A percentile compares a stretch with the other conserved stretches of the same genome.
phyloP scores from a whole-genome alignment of 2,113 vertebrate species.

The Chaetodon trifascialis region DNA sequence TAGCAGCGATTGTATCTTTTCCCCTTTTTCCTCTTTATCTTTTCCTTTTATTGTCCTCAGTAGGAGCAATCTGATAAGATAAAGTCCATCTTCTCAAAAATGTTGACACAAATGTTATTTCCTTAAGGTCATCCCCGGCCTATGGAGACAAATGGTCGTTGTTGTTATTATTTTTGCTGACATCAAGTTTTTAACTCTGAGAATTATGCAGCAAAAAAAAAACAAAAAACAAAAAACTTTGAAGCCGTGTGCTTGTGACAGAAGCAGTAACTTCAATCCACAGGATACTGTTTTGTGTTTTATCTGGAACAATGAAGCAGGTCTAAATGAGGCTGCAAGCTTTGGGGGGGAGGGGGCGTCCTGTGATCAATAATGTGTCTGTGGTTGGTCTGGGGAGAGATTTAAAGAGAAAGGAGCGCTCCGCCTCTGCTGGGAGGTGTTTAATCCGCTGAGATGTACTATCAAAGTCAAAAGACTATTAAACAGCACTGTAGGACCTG shows the following conservation, averaged over 20 bases:
- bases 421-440: constrained; percentile 16
- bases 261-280: constrained; percentile 32
- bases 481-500: background rate
- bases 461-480: constrained; percentile 23
- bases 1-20: constrained; percentile 57
- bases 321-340: constrained; percentile 41
- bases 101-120: constrained; percentile 71
- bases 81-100: constrained; percentile 56
- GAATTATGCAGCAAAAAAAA: constrained; percentile 14
- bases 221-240: background rate
- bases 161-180: constrained; percentile 41
- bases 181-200: background rate
- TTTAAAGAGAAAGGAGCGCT: constrained; percentile 43
- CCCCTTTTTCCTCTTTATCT: constrained; percentile 41
- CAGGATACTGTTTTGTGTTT: constrained; percentile 19
- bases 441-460: background rate
- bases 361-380: constrained; percentile 52
- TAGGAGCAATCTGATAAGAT: constrained; percentile 67
- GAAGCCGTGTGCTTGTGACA: background rate
- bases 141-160: constrained; percentile 37
- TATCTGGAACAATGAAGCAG: constrained; percentile 9
- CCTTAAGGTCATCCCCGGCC: constrained; percentile 56
- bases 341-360: background rate
- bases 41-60: constrained; percentile 57
- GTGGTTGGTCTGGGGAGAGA: constrained; percentile 24